phyloP scores from a whole-genome alignment of 2,113 vertebrate genomes.

The Piaya cayana region DNA sequence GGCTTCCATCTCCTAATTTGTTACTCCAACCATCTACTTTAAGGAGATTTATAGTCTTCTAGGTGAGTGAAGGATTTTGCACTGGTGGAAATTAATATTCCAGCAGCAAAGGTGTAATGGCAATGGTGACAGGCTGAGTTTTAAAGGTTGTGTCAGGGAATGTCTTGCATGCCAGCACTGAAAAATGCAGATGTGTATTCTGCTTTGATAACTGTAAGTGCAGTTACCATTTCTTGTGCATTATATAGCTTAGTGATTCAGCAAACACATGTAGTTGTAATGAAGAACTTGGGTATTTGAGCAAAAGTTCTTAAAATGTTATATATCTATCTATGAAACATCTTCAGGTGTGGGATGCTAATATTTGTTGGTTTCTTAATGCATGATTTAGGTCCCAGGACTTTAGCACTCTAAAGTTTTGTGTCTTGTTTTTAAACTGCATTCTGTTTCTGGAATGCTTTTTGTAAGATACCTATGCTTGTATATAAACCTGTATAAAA shows the following conservation, averaged over 20 bases:
- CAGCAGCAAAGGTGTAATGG: not conserved
- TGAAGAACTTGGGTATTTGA: not conserved
- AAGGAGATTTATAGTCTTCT: not conserved
- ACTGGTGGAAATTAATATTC: not conserved
- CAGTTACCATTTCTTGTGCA: not conserved
- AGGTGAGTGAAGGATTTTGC: not conserved
- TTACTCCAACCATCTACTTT: not conserved
- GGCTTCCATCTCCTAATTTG: not conserved
- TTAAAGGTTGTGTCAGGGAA: not conserved
- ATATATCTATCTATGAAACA: not conserved
- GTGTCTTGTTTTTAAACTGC: not conserved
- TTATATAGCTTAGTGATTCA: not conserved
- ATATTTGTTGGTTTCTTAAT: not conserved
- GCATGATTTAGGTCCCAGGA: rapidly evolving
- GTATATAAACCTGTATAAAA: not conserved
- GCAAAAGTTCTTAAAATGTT: not conserved
- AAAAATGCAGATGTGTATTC: not conserved
- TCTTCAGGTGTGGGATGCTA: not conserved
- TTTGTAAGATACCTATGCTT: not conserved
- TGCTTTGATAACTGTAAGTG: not conserved
- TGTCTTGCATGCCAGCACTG: not conserved
- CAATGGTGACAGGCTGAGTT: not conserved
- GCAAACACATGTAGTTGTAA: not conserved
- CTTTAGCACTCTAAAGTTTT: not conserved
- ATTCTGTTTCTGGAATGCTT: not conserved